phyloP scores from a whole-genome alignment of 2,888 invertebrate species.

The Amphipyra berbera region DNA sequence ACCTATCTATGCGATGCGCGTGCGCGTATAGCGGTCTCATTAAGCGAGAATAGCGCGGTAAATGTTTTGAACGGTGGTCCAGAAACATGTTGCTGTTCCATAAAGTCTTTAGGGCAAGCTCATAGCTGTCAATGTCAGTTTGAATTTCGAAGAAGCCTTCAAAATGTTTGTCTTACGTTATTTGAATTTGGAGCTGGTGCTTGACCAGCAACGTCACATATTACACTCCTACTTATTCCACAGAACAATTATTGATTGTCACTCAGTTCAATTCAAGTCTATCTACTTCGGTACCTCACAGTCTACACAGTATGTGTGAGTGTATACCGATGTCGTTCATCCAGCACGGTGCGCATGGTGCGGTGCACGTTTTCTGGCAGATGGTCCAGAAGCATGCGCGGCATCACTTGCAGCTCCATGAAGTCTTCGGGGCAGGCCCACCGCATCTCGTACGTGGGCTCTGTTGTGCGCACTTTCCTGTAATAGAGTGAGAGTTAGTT shows the following conservation, averaged over 20 bases:
- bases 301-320: constrained; percentile 78
- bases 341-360: constrained; percentile 91
- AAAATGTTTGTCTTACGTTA: neutral
- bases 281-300: constrained; percentile 14
- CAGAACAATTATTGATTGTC: too few species aligned
- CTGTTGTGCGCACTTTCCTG: constrained; percentile 91
- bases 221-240: neutral
- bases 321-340: constrained; percentile 85
- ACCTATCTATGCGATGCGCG: too few species aligned
- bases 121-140: neutral
- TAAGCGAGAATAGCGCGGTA: too few species aligned
- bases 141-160: too few species aligned
- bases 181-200: neutral
- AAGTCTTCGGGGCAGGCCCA: constrained; percentile 95
- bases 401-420: constrained; percentile 95
- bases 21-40: too few species aligned
- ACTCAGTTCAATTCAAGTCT: constrained; percentile 6
- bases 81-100: too few species aligned
- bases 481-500: neutral
- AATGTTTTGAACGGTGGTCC: too few species aligned
- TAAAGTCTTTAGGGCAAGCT: neutral
- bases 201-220: neutral
- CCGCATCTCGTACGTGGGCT: constrained; percentile 93
- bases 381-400: constrained; percentile 96
- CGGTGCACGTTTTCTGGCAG: constrained; percentile 94